Evolutionary conservation across 2,113 vertebrate species (phyloP).

Genomic region (Cottus gobio): DNA sequence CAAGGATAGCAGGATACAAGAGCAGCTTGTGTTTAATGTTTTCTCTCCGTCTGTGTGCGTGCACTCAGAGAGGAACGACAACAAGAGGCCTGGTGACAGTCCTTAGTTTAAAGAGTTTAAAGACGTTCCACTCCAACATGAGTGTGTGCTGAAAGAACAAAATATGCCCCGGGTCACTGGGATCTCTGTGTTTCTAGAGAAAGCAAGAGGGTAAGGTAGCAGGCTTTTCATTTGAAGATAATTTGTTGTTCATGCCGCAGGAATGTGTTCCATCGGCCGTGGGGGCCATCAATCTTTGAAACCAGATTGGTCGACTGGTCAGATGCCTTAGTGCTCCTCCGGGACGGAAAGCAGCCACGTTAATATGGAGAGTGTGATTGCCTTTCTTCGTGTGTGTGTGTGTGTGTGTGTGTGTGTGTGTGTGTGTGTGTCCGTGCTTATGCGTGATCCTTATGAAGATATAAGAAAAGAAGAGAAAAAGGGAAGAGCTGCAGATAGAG

Average conservation of each 20-base stretch:
- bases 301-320: constrained; percentile 86
- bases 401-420: too few relatives aligned
- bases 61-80: not conserved
- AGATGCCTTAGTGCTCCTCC: constrained; percentile 88
- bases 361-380: constrained; percentile 47
- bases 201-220: constrained; percentile 87
- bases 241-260: constrained; percentile 88
- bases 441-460: constrained; percentile 25
- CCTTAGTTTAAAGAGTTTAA: constrained; percentile 41
- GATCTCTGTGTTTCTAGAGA: constrained; percentile 83
- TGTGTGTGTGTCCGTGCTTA: constrained; percentile 13
- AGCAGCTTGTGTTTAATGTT: not conserved
- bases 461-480: constrained; percentile 1
- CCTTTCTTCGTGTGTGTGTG: constrained; percentile 4
- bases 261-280: constrained; percentile 91
- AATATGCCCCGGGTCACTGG: constrained; percentile 86
- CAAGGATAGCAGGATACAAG: not conserved
- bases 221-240: constrained; percentile 86
- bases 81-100: constrained; percentile 1
- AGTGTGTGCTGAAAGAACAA: constrained; percentile 67
- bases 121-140: constrained; percentile 56
- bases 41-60: not conserved
- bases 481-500: not conserved
- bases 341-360: constrained; percentile 76
- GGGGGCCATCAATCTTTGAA: constrained; percentile 87